Conservation (phyloP, 2,113 vertebrate genomes). For the Ctenodactylus gundi region DNA sequence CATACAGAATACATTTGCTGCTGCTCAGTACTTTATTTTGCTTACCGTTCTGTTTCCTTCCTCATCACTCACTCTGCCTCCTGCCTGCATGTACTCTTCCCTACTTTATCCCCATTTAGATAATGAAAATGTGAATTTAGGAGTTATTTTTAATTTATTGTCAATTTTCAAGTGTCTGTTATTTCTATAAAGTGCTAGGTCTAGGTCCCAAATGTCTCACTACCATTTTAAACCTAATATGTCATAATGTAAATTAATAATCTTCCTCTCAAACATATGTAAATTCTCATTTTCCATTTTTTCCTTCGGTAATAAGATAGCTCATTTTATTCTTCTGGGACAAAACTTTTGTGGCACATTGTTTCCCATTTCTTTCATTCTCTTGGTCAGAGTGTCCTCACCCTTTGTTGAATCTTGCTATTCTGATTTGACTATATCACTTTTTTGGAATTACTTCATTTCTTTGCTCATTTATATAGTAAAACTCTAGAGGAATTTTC, state of each 20-base stretch:
- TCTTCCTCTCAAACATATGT: not conserved
- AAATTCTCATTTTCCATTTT: not conserved
- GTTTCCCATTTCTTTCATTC: not conserved
- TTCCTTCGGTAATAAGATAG: not conserved
- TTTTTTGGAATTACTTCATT: not conserved
- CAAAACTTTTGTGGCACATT: not conserved
- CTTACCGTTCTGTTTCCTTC: not conserved
- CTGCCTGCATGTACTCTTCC: not conserved
- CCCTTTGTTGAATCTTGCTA: not conserved
- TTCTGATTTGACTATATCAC: not conserved
- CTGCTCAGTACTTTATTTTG: not conserved
- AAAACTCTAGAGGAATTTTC: not conserved
- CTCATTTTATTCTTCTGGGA: not conserved
- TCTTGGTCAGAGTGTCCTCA: not conserved
- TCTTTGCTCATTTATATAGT: not conserved
- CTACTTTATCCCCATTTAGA: not conserved
- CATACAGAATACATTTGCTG: not conserved
- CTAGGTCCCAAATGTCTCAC: not conserved
- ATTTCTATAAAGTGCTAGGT: not conserved
- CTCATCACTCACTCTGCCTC: not conserved
- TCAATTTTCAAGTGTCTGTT: not conserved
- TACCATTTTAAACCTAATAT: not conserved
- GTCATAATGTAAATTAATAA: conserved; percentile 1
- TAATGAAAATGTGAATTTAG: not conserved
- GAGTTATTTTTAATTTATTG: not conserved